A percentile compares a stretch with the other conserved stretches of the same genome.
Evolutionary conservation across 2,888 invertebrate genomes (phyloP).

Genomic region (Holacanthella duospinosa): DNA sequence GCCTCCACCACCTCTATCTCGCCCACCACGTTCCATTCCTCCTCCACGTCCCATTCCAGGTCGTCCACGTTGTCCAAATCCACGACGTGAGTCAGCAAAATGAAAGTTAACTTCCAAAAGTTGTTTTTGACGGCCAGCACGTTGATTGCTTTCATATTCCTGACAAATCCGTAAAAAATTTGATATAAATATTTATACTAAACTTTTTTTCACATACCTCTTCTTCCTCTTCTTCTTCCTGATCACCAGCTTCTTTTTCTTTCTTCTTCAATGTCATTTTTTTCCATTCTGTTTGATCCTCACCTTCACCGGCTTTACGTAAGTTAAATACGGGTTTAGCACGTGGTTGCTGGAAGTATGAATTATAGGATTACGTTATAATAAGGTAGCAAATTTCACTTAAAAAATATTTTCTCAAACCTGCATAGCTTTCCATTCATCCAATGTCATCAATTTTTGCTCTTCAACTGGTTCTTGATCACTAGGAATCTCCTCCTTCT

Average conservation of each 20-base stretch:
- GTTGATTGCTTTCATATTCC: constrained; percentile 55
- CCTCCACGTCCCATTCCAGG: constrained; percentile 45
- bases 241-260: constrained; percentile 49
- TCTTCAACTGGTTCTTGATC: constrained; percentile 65
- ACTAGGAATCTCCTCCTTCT: constrained; percentile 45
- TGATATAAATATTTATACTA: not conserved
- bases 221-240: constrained; percentile 59
- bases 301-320: constrained; percentile 88
- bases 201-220: constrained; percentile 3
- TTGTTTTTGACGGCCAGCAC: constrained; percentile 75
- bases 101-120: constrained; percentile 78
- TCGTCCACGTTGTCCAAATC: constrained; percentile 39
- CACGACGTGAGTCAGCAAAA: constrained; percentile 67
- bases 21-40: constrained; percentile 42
- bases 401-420: constrained; percentile 39
- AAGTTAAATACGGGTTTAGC: constrained; percentile 79
- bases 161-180: too few relatives aligned
- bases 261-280: constrained; percentile 70
- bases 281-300: constrained; percentile 83
- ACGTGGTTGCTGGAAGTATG: constrained; percentile 43
- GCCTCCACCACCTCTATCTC: constrained; percentile 40
- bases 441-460: constrained; percentile 59
- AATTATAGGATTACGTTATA: not conserved
- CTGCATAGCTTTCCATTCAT: constrained; percentile 86
- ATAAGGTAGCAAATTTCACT: not conserved